These are phyloP conservation scores for Porites australiensis DNA, from an alignment of 64 coral and sea anemone species.

Conservation along the genomic window DNA sequence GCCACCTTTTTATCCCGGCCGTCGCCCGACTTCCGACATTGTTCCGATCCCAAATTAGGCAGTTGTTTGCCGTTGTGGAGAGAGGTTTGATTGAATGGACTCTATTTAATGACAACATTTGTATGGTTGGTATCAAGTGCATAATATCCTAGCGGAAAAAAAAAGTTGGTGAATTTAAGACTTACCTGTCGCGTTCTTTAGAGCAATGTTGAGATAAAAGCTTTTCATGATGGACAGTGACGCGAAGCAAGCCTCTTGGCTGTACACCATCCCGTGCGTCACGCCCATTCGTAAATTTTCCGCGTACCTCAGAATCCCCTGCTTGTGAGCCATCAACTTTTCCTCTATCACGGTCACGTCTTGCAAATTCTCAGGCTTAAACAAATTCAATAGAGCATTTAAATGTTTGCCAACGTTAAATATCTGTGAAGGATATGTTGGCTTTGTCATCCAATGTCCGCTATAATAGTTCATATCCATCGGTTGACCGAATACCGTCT, in stretches of 20 bases:
- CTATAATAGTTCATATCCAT: conserved; percentile 46
- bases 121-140: no score
- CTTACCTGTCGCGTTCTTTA: conserved; percentile 66
- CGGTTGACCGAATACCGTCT: conserved; percentile 12
- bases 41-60: no score
- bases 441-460: conserved; percentile 43
- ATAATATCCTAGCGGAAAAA: no score
- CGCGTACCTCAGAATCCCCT: conserved; percentile 62
- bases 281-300: conserved; percentile 75
- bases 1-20: no score
- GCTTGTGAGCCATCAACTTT: conserved; percentile 2
- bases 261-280: conserved; percentile 70
- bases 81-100: no score
- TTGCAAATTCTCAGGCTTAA: conserved; percentile 28
- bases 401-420: conserved; percentile 7
- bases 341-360: conserved; percentile 60
- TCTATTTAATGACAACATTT: no score
- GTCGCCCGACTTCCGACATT: no score
- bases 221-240: conserved; percentile 47
- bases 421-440: neutral
- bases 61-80: no score
- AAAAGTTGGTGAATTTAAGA: neutral
- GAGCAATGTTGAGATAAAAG: conserved; percentile 40
- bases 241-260: conserved; percentile 59
- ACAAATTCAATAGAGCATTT: neutral